A percentile compares a stretch with the other conserved stretches of the same genome.
These are phyloP conservation scores for Drepana arcuata DNA, from an alignment of 1,140 invertebrate species.

Conservation along the genomic window DNA sequence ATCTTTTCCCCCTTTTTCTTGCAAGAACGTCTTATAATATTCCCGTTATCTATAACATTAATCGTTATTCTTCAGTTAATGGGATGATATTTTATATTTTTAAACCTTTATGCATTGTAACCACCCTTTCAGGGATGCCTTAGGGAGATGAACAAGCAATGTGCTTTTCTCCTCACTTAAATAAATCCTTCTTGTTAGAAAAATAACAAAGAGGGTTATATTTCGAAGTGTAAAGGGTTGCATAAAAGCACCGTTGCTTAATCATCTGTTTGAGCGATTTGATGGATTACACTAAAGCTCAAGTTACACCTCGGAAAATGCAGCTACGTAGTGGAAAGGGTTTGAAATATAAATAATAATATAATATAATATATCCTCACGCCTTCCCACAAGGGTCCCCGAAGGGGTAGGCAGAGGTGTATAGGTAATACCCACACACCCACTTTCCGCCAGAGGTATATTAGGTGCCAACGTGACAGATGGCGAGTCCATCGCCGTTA, in stretches of 20 bases:
- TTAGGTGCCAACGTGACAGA: too few species aligned
- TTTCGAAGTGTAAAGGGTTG: constrained; percentile 24
- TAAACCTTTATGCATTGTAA: constrained; percentile 4
- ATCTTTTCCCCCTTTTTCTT: too few species aligned
- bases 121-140: constrained; percentile 1
- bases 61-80: constrained; percentile 37
- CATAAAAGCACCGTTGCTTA: constrained; percentile 36
- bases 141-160: constrained; percentile 33
- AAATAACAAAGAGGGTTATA: constrained; percentile 38
- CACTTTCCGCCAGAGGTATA: too few species aligned
- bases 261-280: constrained; percentile 27
- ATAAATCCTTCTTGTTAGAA: constrained; percentile 47
- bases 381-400: too few species aligned
- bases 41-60: constrained; percentile 26
- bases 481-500: too few species aligned
- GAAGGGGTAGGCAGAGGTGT: too few species aligned
- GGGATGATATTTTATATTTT: constrained; percentile 38
- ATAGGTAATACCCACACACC: too few species aligned
- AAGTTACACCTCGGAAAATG: too few species aligned
- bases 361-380: too few species aligned
- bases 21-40: constrained; percentile 6
- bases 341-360: too few species aligned
- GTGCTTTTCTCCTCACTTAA: constrained; percentile 36
- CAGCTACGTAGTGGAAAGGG: too few species aligned
- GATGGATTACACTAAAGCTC: constrained; percentile 10